Conservation (phyloP, 1,140 invertebrate species). For the Drosophila athabasca region DNA sequence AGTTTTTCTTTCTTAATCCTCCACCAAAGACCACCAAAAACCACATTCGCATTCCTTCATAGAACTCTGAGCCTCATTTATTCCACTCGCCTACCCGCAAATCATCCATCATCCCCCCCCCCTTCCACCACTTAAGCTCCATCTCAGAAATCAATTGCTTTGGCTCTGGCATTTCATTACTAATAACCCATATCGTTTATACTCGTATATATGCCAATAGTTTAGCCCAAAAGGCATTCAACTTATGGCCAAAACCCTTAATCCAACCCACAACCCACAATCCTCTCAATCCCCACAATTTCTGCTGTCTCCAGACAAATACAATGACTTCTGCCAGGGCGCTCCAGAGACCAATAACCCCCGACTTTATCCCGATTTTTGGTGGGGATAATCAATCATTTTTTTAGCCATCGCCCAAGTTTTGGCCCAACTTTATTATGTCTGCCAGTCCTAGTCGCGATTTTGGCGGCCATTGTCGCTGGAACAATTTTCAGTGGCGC, state of each 20-base stretch:
- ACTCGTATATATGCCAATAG: slow-evolving; percentile 45
- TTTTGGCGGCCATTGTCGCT: slow-evolving; percentile 51
- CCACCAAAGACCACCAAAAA: too few relatives aligned
- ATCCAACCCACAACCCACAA: too few relatives aligned
- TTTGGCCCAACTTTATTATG: slow-evolving; percentile 75
- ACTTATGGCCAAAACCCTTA: slow-evolving; percentile 32
- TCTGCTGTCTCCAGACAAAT: not conserved
- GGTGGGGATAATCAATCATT: slow-evolving; percentile 70
- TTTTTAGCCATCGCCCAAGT: slow-evolving; percentile 42
- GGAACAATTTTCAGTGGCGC: slow-evolving; percentile 46
- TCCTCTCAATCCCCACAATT: slow-evolving; percentile 9
- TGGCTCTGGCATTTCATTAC: slow-evolving; percentile 37
- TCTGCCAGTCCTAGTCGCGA: slow-evolving; percentile 31
- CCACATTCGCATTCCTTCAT: not conserved
- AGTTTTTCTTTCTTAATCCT: too few relatives aligned
- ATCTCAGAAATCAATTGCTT: slow-evolving; percentile 60
- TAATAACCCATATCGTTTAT: slow-evolving; percentile 59
- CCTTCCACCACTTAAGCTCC: not conserved
- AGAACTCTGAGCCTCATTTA: not conserved
- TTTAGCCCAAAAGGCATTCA: slow-evolving; percentile 27
- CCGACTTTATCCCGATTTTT: slow-evolving; percentile 46
- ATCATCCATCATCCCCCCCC: slow-evolving; percentile 10
- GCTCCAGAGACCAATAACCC: slow-evolving; percentile 43
- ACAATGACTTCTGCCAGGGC: slow-evolving; percentile 41
- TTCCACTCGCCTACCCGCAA: not conserved